Conservation (phyloP, 92 coral and sea anemone species). For the Parazoanthus swiftii region DNA sequence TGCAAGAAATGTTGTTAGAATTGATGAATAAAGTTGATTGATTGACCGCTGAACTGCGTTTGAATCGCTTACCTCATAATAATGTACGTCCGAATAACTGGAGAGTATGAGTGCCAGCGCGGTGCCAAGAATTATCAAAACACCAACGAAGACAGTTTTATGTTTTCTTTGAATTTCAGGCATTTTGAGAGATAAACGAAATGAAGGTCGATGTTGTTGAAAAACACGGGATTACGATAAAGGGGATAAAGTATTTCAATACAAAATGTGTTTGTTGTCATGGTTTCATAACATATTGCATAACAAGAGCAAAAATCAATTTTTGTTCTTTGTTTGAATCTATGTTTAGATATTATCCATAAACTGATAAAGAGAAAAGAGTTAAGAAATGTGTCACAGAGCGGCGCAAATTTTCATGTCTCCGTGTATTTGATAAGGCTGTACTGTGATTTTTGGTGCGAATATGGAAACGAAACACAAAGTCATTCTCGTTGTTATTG, state of each 20-base stretch:
- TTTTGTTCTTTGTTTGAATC: neutral
- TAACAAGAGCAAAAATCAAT: neutral
- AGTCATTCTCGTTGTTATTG: conserved; percentile 24
- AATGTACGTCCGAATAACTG: conserved; percentile 76
- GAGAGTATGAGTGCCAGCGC: conserved; percentile 44
- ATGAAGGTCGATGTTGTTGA: neutral
- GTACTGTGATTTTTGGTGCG: neutral
- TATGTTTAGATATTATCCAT: neutral
- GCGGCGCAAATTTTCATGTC: neutral
- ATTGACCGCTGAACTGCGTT: too few species aligned
- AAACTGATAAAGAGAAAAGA: neutral
- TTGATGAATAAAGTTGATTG: too few species aligned
- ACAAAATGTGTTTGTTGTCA: neutral
- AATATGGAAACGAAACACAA: conserved; percentile 27
- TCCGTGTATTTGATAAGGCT: neutral
- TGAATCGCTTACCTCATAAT: conserved; percentile 64
- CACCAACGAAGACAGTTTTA: neutral
- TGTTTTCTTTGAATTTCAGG: conserved; percentile 8
- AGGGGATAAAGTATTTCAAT: too few species aligned
- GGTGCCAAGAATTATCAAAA: neutral
- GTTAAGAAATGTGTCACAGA: neutral
- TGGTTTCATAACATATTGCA: conserved; percentile 3
- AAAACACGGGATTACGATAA: neutral
- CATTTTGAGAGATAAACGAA: neutral
- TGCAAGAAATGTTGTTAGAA: too few species aligned